phyloP scores from a whole-genome alignment of 1,140 invertebrate species.

The Latrodectus geometricus region DNA sequence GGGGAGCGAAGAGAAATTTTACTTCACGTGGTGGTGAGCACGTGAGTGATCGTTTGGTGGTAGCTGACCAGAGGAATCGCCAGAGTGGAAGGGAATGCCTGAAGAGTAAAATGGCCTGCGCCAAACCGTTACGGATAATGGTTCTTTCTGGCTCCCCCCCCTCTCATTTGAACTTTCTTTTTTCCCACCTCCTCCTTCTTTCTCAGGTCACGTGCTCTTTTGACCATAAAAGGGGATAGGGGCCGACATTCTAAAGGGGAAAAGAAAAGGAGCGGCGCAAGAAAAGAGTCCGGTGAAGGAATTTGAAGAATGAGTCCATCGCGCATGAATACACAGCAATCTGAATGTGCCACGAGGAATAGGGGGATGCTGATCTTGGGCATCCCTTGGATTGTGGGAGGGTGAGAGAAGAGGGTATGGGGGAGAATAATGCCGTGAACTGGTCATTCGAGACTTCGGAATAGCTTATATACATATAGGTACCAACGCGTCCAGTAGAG shows the following conservation, averaged over 20 bases:
- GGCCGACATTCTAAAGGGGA: no score
- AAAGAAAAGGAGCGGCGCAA: not conserved
- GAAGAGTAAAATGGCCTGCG: conserved; percentile 37
- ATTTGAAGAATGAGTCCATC: conserved; percentile 58
- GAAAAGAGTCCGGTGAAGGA: conserved; percentile 51
- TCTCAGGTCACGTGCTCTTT: conserved; percentile 55
- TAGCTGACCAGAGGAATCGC: conserved; percentile 53
- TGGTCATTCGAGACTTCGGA: not conserved
- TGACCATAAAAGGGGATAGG: conserved; percentile 28
- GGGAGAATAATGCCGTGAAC: conserved; percentile 1
- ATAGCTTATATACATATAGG: not conserved
- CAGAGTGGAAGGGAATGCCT: conserved; percentile 51
- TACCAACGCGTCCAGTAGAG: not conserved
- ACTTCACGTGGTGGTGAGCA: conserved; percentile 58
- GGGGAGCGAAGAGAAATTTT: conserved; percentile 39
- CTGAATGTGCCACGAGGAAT: conserved; percentile 33
- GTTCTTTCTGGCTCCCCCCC: conserved; percentile 6
- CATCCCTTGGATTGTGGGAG: conserved; percentile 42
- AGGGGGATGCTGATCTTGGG: conserved; percentile 53
- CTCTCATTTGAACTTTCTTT: not conserved
- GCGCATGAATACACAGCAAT: conserved; percentile 58
- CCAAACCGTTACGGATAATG: conserved; percentile 57
- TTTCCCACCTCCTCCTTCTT: conserved; percentile 18
- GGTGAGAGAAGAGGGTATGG: not conserved
- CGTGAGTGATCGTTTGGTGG: conserved; percentile 53